Evolutionary conservation across 1,140 invertebrate species (phyloP).

Genomic region (Muscidifurax raptorellus): DNA sequence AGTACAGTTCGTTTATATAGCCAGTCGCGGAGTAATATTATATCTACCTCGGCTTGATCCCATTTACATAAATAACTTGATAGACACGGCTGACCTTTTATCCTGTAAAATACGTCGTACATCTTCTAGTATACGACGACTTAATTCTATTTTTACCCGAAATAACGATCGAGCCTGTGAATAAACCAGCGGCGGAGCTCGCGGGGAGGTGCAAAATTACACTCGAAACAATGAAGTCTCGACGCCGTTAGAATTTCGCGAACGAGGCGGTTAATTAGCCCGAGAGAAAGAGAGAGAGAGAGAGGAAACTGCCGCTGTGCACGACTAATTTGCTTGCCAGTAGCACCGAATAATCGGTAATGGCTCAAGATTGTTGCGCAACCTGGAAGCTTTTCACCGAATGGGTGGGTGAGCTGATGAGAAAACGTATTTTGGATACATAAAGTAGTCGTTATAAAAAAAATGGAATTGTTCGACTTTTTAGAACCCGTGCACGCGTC

Average conservation of each 20-base stretch:
- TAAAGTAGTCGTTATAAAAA: too few relatives aligned
- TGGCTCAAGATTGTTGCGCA: slow-evolving; percentile 36
- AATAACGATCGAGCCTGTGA: too few relatives aligned
- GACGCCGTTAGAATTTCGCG: background rate
- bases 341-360: slow-evolving; percentile 35
- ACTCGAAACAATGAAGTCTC: background rate
- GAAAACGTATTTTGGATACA: background rate
- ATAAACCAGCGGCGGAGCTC: too few relatives aligned
- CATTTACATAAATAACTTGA: background rate
- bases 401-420: background rate
- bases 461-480: background rate
- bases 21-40: background rate
- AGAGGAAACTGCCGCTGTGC: background rate
- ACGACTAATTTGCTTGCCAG: slow-evolving; percentile 41
- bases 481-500: background rate
- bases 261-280: slow-evolving; percentile 27
- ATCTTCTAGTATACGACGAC: too few relatives aligned
- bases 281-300: background rate
- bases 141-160: too few relatives aligned
- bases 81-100: background rate
- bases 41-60: background rate
- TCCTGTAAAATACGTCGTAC: background rate
- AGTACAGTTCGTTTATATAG: background rate
- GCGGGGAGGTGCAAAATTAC: background rate
- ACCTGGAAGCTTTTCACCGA: background rate